phyloP scores from a whole-genome alignment of 2,797 vertebrate genomes.

The Pseudochaenichthys georgianus region DNA sequence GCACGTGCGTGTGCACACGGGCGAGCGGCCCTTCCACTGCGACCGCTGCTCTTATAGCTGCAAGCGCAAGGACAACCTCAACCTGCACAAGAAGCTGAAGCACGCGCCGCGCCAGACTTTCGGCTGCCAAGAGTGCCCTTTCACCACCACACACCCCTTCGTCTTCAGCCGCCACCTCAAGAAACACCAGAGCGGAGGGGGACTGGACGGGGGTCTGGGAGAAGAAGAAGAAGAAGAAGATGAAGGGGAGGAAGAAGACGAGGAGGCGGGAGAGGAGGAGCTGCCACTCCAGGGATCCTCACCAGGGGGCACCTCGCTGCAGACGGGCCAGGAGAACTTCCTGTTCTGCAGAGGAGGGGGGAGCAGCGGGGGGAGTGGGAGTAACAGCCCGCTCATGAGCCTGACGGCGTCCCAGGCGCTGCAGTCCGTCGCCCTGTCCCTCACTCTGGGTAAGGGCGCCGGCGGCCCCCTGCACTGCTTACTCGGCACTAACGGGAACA shows the following conservation, averaged over 20 bases:
- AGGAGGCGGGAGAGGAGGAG: conserved; percentile 77
- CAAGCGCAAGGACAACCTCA: conserved; percentile 99
- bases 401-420: conserved; percentile 97
- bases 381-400: conserved; percentile 91
- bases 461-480: conserved; percentile 76
- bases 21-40: conserved; percentile 99
- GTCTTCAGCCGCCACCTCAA: conserved; percentile 98
- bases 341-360: conserved; percentile 79
- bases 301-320: conserved; percentile 47
- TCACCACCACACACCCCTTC: conserved; percentile 98
- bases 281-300: conserved; percentile 80
- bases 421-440: conserved; percentile 95
- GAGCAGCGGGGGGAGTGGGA: conserved; percentile 86
- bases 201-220: conserved; percentile 43
- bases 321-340: conserved; percentile 68
- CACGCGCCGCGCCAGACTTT: conserved; percentile 97
- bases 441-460: conserved; percentile 80
- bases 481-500: conserved; percentile 86
- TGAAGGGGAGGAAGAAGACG: conserved; percentile 62
- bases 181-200: conserved; percentile 91
- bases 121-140: conserved; percentile 95
- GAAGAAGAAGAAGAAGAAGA: conserved; percentile 50
- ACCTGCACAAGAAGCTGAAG: conserved; percentile 99
- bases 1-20: conserved; percentile 99
- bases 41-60: conserved; percentile 99